A percentile compares a stretch with the other conserved stretches of the same genome.
These are phyloP conservation scores for Zosterops lateralis DNA, from an alignment of 2,113 vertebrate species.

Conservation along the genomic window DNA sequence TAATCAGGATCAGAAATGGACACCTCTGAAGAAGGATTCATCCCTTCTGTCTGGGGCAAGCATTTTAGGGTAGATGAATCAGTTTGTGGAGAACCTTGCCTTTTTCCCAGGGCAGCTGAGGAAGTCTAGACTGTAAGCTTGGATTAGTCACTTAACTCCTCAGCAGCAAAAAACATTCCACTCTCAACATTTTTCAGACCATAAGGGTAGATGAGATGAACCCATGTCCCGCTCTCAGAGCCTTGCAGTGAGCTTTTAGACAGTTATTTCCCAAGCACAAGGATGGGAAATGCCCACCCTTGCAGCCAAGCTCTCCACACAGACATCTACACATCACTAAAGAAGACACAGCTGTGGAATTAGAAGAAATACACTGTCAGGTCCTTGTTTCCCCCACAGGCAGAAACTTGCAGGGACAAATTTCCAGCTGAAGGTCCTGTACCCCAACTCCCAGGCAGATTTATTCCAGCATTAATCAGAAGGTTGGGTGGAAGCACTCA, in stretches of 20 bases:
- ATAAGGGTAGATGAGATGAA: neutral
- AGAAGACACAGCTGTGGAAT: neutral
- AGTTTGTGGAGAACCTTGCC: conserved; percentile 7
- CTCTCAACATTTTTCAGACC: neutral
- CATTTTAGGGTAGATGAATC: conserved; percentile 35
- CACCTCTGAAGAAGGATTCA: neutral
- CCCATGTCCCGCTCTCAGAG: neutral
- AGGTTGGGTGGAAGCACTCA: neutral
- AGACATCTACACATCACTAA: neutral
- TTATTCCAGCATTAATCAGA: conserved; percentile 17
- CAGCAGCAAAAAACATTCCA: neutral
- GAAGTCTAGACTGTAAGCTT: conserved; percentile 50
- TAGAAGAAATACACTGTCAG: neutral
- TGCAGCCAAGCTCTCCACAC: neutral
- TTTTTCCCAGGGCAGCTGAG: conserved; percentile 34
- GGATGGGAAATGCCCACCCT: neutral
- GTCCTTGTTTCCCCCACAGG: neutral
- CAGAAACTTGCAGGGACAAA: neutral
- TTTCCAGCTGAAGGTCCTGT: neutral
- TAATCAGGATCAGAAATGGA: neutral
- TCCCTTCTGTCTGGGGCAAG: neutral
- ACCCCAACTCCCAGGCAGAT: neutral
- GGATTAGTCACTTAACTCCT: conserved; percentile 33
- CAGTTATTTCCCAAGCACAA: neutral
- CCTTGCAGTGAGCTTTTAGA: neutral